Evolutionary conservation across 2,797 vertebrate species (phyloP).

Genomic region (Clamator glandarius): DNA sequence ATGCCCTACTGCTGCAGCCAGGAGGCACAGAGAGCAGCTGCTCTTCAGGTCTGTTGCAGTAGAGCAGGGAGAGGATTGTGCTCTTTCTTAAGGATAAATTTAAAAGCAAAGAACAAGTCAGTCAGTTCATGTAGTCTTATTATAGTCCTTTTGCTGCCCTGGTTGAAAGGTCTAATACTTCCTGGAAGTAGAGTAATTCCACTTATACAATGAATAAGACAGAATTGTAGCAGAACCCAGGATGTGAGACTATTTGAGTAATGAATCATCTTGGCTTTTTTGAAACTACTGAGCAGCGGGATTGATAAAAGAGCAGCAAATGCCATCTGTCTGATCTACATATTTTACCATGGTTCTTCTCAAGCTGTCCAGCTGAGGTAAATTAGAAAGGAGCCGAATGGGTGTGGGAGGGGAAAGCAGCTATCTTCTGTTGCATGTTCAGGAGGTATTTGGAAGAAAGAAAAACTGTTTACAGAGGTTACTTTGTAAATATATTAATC

Average conservation of each 20-base stretch:
- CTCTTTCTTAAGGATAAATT: not conserved
- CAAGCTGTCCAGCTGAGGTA: not conserved
- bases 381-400: not conserved
- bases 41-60: not conserved
- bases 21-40: not conserved
- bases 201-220: not conserved
- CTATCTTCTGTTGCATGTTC: not conserved
- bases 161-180: not conserved
- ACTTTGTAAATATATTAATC: not conserved
- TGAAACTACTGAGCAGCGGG: conserved; percentile 11
- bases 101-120: not conserved
- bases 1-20: not conserved
- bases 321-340: conserved; percentile 22
- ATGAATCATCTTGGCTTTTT: not conserved
- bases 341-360: conserved; percentile 24
- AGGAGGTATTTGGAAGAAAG: not conserved
- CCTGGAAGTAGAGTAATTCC: not conserved
- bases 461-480: not conserved
- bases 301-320: conserved; percentile 52
- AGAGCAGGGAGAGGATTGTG: not conserved
- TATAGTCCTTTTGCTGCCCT: not conserved
- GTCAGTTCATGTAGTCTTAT: not conserved
- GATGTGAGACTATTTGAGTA: not conserved
- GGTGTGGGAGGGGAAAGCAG: not conserved
- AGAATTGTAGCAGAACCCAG: not conserved